phyloP scores from a whole-genome alignment of 2,113 vertebrate species.

The Mustelus asterias region DNA sequence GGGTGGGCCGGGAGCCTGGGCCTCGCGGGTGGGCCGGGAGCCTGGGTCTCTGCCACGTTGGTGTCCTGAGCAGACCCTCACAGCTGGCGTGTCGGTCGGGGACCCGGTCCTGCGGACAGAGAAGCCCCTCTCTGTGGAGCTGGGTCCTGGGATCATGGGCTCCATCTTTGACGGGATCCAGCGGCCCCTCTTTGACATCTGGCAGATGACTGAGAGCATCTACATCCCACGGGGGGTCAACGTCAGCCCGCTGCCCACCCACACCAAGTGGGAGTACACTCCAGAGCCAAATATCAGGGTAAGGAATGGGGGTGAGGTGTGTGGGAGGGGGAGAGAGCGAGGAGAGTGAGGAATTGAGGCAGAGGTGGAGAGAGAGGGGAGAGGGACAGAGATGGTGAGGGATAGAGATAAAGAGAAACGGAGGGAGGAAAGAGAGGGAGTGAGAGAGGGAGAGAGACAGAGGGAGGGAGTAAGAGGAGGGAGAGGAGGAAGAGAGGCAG shows the following conservation, averaged over 20 bases:
- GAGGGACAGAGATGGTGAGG: too few species aligned
- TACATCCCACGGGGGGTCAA: constrained; percentile 54
- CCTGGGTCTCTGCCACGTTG: neutral
- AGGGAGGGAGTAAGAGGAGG: too few species aligned
- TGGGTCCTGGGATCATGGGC: constrained; percentile 52
- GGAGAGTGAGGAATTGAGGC: neutral
- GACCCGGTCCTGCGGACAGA: constrained; percentile 52
- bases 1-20: neutral
- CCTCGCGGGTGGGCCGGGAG: neutral
- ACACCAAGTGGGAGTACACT: constrained; percentile 48
- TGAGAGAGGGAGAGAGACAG: neutral
- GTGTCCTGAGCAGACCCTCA: constrained; percentile 34
- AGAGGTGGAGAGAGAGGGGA: neutral
- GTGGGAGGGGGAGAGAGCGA: neutral
- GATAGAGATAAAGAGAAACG: too few species aligned
- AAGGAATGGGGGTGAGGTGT: fast-evolving
- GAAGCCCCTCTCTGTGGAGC: constrained; percentile 51
- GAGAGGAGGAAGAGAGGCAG: neutral
- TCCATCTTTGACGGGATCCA: constrained; percentile 57
- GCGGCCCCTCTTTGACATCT: constrained; percentile 51
- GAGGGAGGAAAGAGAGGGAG: neutral
- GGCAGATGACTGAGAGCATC: constrained; percentile 47
- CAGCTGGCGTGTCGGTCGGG: constrained; percentile 50
- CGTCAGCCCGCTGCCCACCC: constrained; percentile 42
- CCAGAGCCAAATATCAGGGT: constrained; percentile 46